Evolutionary conservation across 1,140 invertebrate species (phyloP), one percentile per base, ranked within the genome.

Genomic region (Drosophila bipectinata): DNA sequence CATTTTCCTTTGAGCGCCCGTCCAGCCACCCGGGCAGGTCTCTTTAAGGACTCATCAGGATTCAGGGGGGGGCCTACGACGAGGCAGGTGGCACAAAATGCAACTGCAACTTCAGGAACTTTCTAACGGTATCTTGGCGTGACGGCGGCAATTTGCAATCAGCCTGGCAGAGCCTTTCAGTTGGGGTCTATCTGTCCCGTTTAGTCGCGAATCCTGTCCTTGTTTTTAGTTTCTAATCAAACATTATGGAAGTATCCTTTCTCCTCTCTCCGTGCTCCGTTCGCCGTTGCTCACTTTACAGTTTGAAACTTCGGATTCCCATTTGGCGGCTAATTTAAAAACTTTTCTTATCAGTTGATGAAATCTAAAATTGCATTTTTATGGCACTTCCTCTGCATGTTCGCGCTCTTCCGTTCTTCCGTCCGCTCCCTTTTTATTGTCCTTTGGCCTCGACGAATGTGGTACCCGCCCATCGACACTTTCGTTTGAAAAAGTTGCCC

Each of bases 341-440:
- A 87, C 79, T 87, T 85, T 87, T 88, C 83, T 87, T 87, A 87
- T 87, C 83, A 88, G 79, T 87, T 87, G 83, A 87, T 87, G 83
- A 77, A 87, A 87, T 87, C 83, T 87, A 87, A 87, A 87, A 87
- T 87, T 87, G 83, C 83, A 87, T 87, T 87, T 87, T 87, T 85
- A 85, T 85, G 77, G 77, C 81, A 77, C 82, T 85, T 85, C 81
- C 81, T 85, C 72, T 47, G 45, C 21, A 44, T 24, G 45, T 57
- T 66, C 44, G 39, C 10, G 47, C 12, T 37, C 45, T 34, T 26
- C 14, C 39, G 9, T 34, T 9, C 15, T 51, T 58, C 21, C 14
- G 66, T 63, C 48, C 44, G 37, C 12, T 51, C 39, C 56, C 37
- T 49, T 52, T 18, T 3, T 18, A 18, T 24, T 47, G 9, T 47